Evolutionary conservation across 2,113 vertebrate genomes (phyloP).

Genomic region (Microtus richardsoni): DNA sequence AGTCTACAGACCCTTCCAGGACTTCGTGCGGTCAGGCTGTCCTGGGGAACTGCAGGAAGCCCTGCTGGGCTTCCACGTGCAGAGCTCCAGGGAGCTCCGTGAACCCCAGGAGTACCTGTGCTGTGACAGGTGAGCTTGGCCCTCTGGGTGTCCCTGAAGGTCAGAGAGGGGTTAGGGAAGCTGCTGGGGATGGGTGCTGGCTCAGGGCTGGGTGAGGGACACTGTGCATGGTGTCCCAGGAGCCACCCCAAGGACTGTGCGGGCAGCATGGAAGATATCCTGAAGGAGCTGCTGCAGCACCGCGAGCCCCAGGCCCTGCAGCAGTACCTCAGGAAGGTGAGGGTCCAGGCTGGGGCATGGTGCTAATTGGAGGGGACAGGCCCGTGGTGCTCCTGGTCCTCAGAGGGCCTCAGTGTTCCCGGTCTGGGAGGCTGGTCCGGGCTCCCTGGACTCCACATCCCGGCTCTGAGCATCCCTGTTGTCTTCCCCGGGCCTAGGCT

Average conservation of each 20-base stretch:
- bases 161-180: background rate
- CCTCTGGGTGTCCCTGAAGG: fast-evolving
- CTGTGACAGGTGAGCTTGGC: constrained; percentile 82
- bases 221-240: constrained; percentile 30
- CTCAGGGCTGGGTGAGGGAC: background rate
- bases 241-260: constrained; percentile 63
- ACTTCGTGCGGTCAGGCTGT: constrained; percentile 83
- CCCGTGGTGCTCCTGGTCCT: background rate
- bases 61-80: constrained; percentile 86
- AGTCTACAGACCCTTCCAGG: constrained; percentile 84
- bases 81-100: constrained; percentile 80
- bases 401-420: background rate
- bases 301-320: constrained; percentile 69
- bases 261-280: constrained; percentile 74
- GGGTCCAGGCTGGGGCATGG: background rate
- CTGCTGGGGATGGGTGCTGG: background rate
- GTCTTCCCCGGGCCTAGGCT: constrained; percentile 68
- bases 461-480: background rate
- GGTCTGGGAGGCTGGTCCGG: background rate
- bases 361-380: background rate
- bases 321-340: constrained; percentile 85
- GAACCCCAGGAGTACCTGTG: constrained; percentile 84
- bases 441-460: background rate
- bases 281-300: constrained; percentile 82
- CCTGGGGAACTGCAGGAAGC: constrained; percentile 83